Conservation (phyloP, 2,797 vertebrate genomes). For the Takifugu rubripes region DNA sequence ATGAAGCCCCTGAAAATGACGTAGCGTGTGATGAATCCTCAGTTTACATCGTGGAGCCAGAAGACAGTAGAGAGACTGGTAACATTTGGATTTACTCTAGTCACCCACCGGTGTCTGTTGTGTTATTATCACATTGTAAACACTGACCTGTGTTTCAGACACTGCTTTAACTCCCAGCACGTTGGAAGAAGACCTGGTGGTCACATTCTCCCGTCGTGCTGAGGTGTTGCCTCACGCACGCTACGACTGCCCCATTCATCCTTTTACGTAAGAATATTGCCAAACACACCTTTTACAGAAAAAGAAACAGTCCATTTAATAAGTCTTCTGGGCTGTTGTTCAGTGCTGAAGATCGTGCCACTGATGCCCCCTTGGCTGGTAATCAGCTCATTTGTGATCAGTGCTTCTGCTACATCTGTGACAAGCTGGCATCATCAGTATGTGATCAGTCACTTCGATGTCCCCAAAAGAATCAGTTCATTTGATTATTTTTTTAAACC, state of each 20-base stretch:
- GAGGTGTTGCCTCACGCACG: slow-evolving; percentile 84
- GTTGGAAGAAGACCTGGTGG: slow-evolving; percentile 75
- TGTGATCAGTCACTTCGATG: slow-evolving; percentile 2
- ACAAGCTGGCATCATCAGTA: slow-evolving; percentile 78
- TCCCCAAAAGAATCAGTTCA: no score
- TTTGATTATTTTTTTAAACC: no score
- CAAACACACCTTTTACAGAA: neutral
- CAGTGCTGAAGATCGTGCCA: slow-evolving; percentile 72
- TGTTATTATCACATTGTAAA: neutral
- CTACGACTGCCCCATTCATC: slow-evolving; percentile 77
- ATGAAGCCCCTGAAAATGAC: slow-evolving; percentile 11
- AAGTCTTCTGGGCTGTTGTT: neutral
- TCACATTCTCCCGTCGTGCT: slow-evolving; percentile 79
- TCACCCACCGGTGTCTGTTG: neutral
- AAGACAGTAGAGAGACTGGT: slow-evolving; percentile 34
- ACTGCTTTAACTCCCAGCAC: neutral
- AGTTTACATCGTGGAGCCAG: slow-evolving; percentile 51
- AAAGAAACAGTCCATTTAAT: neutral
- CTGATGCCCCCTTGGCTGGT: slow-evolving; percentile 37
- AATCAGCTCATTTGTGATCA: slow-evolving; percentile 77
- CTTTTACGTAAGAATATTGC: slow-evolving; percentile 70
- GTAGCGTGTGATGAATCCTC: slow-evolving; percentile 22
- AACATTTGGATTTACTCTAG: neutral
- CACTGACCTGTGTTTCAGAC: slow-evolving; percentile 36
- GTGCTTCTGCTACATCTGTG: slow-evolving; percentile 88